These are phyloP conservation scores for Ichneumoninae sp. DNA, from an alignment of 2,888 invertebrate genomes.

Conservation along the genomic window DNA sequence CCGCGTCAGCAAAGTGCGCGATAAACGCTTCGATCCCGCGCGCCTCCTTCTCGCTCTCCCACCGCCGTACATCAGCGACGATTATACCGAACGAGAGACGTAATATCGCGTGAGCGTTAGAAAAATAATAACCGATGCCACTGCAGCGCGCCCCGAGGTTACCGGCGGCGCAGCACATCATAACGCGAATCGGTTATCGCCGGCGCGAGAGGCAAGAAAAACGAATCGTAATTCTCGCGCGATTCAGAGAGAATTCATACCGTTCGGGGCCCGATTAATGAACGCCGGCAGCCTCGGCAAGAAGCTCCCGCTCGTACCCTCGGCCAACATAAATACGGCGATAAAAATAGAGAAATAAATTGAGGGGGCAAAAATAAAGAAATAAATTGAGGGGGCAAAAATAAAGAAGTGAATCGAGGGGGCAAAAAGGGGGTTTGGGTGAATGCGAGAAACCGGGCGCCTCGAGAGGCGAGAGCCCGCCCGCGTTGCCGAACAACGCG, in stretches of 20 bases:
- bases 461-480: conserved; percentile 10
- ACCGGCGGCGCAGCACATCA: not conserved
- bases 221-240: conserved; percentile 32
- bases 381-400: no score
- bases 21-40: conserved; percentile 49
- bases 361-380: not conserved
- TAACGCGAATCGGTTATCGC: conserved; percentile 15
- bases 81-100: conserved; percentile 55
- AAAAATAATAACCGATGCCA: conserved; percentile 38
- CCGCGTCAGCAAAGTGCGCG: conserved; percentile 31
- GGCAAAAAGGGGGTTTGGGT: not conserved
- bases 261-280: conserved; percentile 28
- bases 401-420: no score
- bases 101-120: conserved; percentile 53
- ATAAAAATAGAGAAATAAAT: not conserved
- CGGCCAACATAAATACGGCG: not conserved
- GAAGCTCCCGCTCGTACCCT: not conserved
- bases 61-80: conserved; percentile 42
- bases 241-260: conserved; percentile 27
- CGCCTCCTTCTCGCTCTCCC: conserved; percentile 7
- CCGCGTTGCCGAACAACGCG: conserved; percentile 49
- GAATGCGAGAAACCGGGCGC: not conserved
- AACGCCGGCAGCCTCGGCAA: conserved; percentile 5
- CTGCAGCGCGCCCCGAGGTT: conserved; percentile 12
- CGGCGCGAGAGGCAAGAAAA: not conserved